Percentiles rank a stretch among this genome's conserved stretches.
These are phyloP conservation scores for Idaea dimidiata DNA, from an alignment of 2,888 invertebrate genomes.

Conservation along the genomic window DNA sequence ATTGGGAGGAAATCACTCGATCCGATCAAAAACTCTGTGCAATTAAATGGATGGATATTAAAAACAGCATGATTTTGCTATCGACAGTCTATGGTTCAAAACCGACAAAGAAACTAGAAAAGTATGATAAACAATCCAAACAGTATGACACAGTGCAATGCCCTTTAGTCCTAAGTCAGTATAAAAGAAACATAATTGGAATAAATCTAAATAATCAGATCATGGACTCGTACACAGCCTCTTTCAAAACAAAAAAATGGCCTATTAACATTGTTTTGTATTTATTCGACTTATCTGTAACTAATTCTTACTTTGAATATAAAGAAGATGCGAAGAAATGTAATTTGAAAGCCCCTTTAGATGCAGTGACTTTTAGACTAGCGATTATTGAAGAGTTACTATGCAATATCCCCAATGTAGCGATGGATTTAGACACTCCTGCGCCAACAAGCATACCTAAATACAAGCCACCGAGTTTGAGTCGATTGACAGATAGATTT, in stretches of 20 bases:
- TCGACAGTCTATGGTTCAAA: constrained; percentile 36
- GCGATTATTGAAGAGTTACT: constrained; percentile 24
- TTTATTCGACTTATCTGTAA: constrained; percentile 20
- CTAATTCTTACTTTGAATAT: constrained; percentile 20
- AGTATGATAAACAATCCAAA: constrained; percentile 9
- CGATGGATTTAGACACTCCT: neutral
- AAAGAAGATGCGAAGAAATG: constrained; percentile 10
- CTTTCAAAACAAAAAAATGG: constrained; percentile 39
- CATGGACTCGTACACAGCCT: constrained; percentile 35
- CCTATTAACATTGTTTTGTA: constrained; percentile 36
- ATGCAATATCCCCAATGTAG: neutral
- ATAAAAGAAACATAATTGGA: constrained; percentile 39
- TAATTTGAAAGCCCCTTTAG: constrained; percentile 24
- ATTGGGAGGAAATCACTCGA: constrained; percentile 29
- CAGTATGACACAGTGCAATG: constrained; percentile 27
- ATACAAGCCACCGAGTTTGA: constrained; percentile 21
- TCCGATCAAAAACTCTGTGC: constrained; percentile 29
- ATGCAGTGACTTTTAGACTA: constrained; percentile 25
- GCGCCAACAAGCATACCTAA: constrained; percentile 6
- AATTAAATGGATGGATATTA: constrained; percentile 40
- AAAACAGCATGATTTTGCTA: constrained; percentile 27
- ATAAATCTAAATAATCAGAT: constrained; percentile 35
- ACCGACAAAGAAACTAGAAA: constrained; percentile 18
- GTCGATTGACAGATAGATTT: constrained; percentile 21
- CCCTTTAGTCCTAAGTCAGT: constrained; percentile 30